phyloP scores from a whole-genome alignment of 1,140 invertebrate genomes.

The Hesperophylax magnus region DNA sequence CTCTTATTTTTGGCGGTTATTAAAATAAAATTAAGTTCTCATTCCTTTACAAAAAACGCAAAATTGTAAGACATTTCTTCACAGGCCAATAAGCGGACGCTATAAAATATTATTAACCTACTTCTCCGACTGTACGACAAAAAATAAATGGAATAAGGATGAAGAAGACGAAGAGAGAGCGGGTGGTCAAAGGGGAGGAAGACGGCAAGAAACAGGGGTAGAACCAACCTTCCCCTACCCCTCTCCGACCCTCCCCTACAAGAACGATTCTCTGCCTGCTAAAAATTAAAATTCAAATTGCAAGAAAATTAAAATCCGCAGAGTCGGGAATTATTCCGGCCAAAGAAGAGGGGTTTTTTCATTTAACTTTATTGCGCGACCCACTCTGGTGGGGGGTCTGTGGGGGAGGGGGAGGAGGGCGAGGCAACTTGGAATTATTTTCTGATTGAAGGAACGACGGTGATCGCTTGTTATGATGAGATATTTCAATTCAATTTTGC shows the following conservation, averaged over 20 bases:
- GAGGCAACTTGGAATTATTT: conserved; percentile 13
- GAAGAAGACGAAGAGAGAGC: conserved; percentile 48
- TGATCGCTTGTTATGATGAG: conserved; percentile 17
- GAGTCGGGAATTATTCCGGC: conserved; percentile 49
- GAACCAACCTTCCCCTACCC: conserved; percentile 1
- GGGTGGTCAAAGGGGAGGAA: conserved; percentile 50
- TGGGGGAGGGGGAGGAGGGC: neutral
- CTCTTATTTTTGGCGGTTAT: too few relatives aligned
- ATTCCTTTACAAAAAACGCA: too few relatives aligned
- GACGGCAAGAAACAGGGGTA: conserved; percentile 13
- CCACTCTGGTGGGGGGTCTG: neutral
- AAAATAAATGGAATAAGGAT: conserved; percentile 57
- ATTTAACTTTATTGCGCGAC: conserved; percentile 52
- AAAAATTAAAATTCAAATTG: conserved; percentile 59
- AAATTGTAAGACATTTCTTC: too few relatives aligned
- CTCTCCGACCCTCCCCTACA: neutral
- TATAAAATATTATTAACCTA: too few relatives aligned
- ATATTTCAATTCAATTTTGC: neutral
- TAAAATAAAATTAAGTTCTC: too few relatives aligned
- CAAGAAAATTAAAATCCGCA: conserved; percentile 59
- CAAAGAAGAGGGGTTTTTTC: conserved; percentile 43
- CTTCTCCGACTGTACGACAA: conserved; percentile 8
- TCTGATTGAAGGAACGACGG: conserved; percentile 25
- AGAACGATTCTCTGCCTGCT: conserved; percentile 55
- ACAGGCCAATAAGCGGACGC: too few relatives aligned